phyloP scores from a whole-genome alignment of 1,140 invertebrate genomes.

The Nixonia krombeini region DNA sequence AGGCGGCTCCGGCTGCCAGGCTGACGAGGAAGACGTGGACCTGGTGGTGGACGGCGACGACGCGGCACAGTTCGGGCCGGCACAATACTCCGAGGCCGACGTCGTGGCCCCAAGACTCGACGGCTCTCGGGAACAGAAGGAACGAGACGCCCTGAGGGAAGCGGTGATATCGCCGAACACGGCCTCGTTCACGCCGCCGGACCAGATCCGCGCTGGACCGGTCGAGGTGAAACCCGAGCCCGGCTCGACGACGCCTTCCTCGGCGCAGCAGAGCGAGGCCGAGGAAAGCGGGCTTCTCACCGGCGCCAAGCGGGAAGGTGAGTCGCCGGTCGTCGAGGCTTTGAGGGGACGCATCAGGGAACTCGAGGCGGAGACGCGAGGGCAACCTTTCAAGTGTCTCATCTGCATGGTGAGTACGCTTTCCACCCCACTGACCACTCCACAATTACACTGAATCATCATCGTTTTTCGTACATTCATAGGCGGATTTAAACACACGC shows the following conservation, averaged over 20 bases:
- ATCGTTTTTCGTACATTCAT: too few species aligned
- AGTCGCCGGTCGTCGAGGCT: slow-evolving; percentile 81
- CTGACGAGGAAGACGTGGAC: slow-evolving; percentile 86
- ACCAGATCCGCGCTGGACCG: slow-evolving; percentile 50
- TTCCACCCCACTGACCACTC: too few species aligned
- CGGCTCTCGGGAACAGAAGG: slow-evolving; percentile 74
- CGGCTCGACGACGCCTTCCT: slow-evolving; percentile 58
- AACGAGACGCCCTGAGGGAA: slow-evolving; percentile 75
- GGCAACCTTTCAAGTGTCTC: slow-evolving; percentile 82
- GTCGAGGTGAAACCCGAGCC: slow-evolving; percentile 69
- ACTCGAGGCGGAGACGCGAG: slow-evolving; percentile 75
- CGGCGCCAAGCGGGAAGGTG: slow-evolving; percentile 68
- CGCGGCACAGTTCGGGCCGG: slow-evolving; percentile 82
- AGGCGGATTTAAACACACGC: too few species aligned
- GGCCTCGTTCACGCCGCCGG: slow-evolving; percentile 55
- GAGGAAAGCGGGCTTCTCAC: slow-evolving; percentile 66
- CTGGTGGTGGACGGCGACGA: slow-evolving; percentile 85
- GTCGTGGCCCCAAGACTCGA: slow-evolving; percentile 75
- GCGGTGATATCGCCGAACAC: slow-evolving; percentile 73
- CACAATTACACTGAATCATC: too few species aligned
- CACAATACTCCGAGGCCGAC: slow-evolving; percentile 86
- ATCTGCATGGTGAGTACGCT: slow-evolving; percentile 84
- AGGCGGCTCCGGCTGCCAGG: slow-evolving; percentile 62
- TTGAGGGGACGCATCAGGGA: slow-evolving; percentile 80
- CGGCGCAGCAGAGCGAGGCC: slow-evolving; percentile 47